Evolutionary conservation across 2,113 vertebrate species (phyloP).

Genomic region (Buteo buteo): DNA sequence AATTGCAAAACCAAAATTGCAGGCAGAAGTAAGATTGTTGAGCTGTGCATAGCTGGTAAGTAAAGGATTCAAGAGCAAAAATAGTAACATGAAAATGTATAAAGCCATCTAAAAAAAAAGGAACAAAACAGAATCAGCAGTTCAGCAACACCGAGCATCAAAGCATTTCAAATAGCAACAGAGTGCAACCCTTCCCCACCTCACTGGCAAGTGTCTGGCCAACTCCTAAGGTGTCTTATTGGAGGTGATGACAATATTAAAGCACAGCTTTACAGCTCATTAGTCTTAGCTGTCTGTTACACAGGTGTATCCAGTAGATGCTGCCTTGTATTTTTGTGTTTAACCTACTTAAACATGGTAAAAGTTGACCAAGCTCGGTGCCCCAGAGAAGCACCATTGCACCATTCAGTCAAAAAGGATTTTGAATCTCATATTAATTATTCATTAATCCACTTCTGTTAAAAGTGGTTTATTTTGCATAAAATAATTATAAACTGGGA

Average conservation of each 20-base stretch:
- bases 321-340: not conserved
- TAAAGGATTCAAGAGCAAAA: not conserved
- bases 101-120: not conserved
- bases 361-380: not conserved
- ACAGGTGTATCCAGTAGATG: not conserved
- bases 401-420: not conserved
- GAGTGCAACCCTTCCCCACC: not conserved
- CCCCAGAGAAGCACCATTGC: not conserved
- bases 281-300: not conserved
- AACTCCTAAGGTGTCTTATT: not conserved
- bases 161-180: not conserved
- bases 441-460: not conserved
- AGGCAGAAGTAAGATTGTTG: not conserved
- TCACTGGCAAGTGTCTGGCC: not conserved
- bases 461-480: not conserved
- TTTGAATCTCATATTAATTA: not conserved
- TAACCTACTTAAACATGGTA: not conserved
- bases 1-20: not conserved
- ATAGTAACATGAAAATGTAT: not conserved
- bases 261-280: not conserved
- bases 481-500: not conserved
- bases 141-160: accelerated
- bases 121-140: accelerated
- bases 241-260: not conserved
- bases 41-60: not conserved